phyloP scores from a whole-genome alignment of 2,113 vertebrate species.

The Triplophysa dalaica region DNA sequence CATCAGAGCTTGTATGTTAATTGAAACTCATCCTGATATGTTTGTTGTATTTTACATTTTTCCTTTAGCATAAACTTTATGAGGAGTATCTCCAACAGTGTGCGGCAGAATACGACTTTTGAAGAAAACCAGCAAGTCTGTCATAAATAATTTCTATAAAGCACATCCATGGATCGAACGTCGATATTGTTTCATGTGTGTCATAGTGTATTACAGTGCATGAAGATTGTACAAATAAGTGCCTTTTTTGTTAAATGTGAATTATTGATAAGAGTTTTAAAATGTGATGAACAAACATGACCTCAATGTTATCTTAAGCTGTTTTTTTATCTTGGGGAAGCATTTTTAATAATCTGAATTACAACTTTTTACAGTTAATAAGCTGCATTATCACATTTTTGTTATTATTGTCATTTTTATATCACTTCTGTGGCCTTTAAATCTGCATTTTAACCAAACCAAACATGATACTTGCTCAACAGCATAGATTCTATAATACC shows the following conservation, averaged over 20 bases:
- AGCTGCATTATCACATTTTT: slow-evolving; percentile 1
- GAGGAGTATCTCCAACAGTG: slow-evolving; percentile 77
- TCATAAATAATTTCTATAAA: not conserved
- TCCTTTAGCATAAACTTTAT: slow-evolving; percentile 70
- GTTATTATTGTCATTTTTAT: not conserved
- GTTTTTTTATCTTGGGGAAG: slow-evolving; percentile 13
- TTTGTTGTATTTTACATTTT: not conserved
- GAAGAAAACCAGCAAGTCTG: slow-evolving; percentile 32
- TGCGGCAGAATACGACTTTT: slow-evolving; percentile 75
- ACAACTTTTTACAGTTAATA: slow-evolving; percentile 28
- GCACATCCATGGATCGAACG: not conserved
- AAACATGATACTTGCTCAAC: not conserved
- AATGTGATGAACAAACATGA: slow-evolving; percentile 45
- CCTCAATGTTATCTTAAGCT: slow-evolving; percentile 40
- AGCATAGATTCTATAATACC: not conserved
- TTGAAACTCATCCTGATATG: not conserved
- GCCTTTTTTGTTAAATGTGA: slow-evolving; percentile 49
- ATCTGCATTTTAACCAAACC: not conserved
- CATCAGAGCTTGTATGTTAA: not conserved
- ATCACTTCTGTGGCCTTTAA: not conserved
- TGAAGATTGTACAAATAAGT: slow-evolving; percentile 21
- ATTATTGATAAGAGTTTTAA: not conserved
- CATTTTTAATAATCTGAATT: slow-evolving; percentile 18
- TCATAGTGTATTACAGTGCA: not conserved
- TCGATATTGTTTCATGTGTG: not conserved